Conservation (phyloP, 2,797 vertebrate species). For the Betta splendens region DNA sequence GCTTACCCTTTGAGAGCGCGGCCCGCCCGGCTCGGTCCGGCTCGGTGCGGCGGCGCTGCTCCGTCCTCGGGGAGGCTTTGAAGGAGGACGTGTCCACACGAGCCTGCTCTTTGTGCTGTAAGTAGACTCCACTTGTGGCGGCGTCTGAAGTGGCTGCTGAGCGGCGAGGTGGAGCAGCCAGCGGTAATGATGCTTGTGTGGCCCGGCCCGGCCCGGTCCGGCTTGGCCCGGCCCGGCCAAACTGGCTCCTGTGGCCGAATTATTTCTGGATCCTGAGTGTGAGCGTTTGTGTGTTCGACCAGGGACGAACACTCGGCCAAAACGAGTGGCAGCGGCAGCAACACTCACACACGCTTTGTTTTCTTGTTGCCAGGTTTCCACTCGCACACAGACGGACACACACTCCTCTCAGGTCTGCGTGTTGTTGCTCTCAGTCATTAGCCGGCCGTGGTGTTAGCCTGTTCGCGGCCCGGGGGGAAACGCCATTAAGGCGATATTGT, state of each 20-base stretch:
- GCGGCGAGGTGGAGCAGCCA: conserved; percentile 46
- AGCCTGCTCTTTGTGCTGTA: conserved; percentile 55
- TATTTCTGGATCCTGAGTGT: conserved; percentile 28
- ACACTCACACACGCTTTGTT: conserved; percentile 41
- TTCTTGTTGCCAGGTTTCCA: conserved; percentile 32
- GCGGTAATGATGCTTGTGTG: conserved; percentile 59
- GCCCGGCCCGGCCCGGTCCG: conserved; percentile 32
- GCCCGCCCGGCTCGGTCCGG: conserved; percentile 48
- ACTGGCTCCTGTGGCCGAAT: conserved; percentile 38
- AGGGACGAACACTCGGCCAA: conserved; percentile 26
- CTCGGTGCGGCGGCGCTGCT: conserved; percentile 35
- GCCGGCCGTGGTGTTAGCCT: conserved; percentile 68
- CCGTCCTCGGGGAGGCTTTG: conserved; percentile 55
- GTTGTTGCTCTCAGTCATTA: conserved; percentile 74
- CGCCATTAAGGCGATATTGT: conserved; percentile 80
- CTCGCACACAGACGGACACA: background rate
- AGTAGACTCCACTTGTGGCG: conserved; percentile 66
- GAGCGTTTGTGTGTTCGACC: conserved; percentile 7
- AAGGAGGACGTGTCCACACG: conserved; percentile 50
- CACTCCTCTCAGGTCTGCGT: conserved; percentile 44
- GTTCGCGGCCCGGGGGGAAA: conserved; percentile 73
- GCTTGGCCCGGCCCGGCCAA: conserved; percentile 42
- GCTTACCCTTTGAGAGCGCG: conserved; percentile 78
- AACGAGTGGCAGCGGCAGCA: conserved; percentile 53
- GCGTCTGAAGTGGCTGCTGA: conserved; percentile 57